A percentile compares a stretch with the other conserved stretches of the same genome.
phyloP scores from a whole-genome alignment of 2,113 vertebrate species.

The Gymnorhina tibicen region DNA sequence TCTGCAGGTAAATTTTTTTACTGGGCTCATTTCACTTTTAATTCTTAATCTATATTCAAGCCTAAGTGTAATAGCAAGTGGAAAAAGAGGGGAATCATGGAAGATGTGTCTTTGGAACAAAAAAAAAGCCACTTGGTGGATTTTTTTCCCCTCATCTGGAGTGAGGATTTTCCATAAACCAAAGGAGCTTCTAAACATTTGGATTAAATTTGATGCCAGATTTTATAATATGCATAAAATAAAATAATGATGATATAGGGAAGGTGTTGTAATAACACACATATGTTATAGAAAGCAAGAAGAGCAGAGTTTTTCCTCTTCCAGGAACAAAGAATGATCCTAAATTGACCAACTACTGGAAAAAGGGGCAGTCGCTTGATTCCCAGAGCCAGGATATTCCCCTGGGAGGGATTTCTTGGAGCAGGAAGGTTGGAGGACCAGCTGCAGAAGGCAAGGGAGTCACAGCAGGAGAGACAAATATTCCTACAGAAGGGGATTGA shows the following conservation, averaged over 20 bases:
- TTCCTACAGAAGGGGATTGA: not conserved
- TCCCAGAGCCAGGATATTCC: not conserved
- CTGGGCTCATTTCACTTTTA: slow-evolving; percentile 10
- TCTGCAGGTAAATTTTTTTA: slow-evolving; percentile 21
- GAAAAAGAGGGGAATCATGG: not conserved
- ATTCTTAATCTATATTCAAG: slow-evolving; percentile 43
- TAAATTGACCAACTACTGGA: not conserved
- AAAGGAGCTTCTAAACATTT: not conserved
- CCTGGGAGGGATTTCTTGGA: not conserved
- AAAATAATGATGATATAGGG: not conserved
- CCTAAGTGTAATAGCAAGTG: not conserved
- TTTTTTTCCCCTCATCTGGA: not conserved
- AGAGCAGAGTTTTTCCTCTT: not conserved
- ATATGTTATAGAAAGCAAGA: not conserved
- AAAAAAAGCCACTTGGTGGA: not conserved
- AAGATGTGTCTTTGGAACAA: not conserved
- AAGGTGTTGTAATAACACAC: not conserved
- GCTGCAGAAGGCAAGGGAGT: not conserved
- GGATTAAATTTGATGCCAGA: not conserved
- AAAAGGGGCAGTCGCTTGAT: not conserved
- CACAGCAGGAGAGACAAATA: not conserved
- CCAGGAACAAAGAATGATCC: not conserved
- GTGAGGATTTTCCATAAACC: not conserved
- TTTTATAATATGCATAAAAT: not conserved
- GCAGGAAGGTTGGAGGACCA: not conserved